These are phyloP conservation scores for Petrocephalus schoutedeni DNA, from an alignment of 2,797 vertebrate species.

Conservation along the genomic window DNA sequence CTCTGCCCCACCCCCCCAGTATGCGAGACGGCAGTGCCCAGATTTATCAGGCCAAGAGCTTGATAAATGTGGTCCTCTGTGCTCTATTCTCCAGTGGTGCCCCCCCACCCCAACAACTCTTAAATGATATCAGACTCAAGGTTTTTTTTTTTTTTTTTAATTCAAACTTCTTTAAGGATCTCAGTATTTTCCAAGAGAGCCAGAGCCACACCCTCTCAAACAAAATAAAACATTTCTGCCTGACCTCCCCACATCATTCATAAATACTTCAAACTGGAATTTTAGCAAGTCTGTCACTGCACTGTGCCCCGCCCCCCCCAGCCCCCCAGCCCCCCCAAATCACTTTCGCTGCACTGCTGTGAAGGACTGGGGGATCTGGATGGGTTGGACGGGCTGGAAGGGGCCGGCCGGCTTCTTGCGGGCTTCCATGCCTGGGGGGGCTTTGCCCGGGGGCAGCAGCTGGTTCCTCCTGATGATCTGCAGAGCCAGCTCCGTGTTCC, in stretches of 20 bases:
- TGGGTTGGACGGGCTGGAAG: conserved; percentile 74
- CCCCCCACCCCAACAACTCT: not conserved
- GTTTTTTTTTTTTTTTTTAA: not conserved
- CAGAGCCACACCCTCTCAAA: conserved; percentile 3
- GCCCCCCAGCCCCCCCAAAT: conserved; percentile 32
- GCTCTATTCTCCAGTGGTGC: too few species aligned
- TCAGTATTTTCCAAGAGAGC: conserved; percentile 2
- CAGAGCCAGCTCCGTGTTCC: conserved; percentile 93
- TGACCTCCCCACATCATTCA: not conserved
- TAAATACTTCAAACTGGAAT: conserved; percentile 9
- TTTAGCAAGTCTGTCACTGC: not conserved
- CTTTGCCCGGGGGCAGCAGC: conserved; percentile 77
- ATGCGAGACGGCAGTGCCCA: too few species aligned
- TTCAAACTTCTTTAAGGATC: not conserved
- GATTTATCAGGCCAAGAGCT: too few species aligned
- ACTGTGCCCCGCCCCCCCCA: not conserved
- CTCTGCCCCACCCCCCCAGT: not conserved
- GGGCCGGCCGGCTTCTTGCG: conserved; percentile 73
- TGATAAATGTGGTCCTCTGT: too few species aligned
- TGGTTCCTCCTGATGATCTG: conserved; percentile 99
- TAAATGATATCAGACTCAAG: not conserved
- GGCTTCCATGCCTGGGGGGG: conserved; percentile 73
- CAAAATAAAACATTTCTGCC: not conserved
- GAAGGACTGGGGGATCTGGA: conserved; percentile 81
- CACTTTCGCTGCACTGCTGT: conserved; percentile 86